A percentile compares a stretch with the other conserved stretches of the same genome.
Conservation (phyloP, 2,888 invertebrate genomes). For the Morinoia aosen region DNA sequence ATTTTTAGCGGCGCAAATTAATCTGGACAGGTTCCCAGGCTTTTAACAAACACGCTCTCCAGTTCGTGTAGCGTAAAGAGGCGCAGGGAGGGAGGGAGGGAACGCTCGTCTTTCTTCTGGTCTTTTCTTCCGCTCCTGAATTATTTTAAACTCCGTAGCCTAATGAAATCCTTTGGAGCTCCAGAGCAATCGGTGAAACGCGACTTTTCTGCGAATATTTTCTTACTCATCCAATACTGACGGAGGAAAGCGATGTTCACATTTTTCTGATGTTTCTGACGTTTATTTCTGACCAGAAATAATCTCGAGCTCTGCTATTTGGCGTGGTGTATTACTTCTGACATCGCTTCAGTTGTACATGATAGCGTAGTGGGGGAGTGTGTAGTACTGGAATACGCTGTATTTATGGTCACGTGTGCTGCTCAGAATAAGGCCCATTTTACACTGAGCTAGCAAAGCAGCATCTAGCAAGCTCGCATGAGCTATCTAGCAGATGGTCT, state of each 20-base stretch:
- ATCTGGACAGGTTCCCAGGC: background rate
- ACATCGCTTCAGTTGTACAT: background rate
- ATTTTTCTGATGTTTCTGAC: background rate
- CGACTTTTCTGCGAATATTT: background rate
- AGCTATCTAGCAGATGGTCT: too few species aligned
- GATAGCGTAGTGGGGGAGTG: background rate
- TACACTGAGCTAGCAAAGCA: too few species aligned
- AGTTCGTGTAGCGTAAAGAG: background rate
- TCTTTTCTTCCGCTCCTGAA: background rate
- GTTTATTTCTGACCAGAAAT: background rate
- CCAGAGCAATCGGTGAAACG: background rate
- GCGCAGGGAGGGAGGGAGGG: background rate
- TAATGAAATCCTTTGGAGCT: constrained; percentile 1
- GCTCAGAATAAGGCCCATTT: too few species aligned
- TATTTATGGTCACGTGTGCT: too few species aligned
- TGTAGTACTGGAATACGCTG: too few species aligned
- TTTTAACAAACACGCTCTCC: background rate
- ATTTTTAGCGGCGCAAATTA: constrained; percentile 5
- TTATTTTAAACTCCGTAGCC: background rate
- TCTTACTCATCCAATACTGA: background rate
- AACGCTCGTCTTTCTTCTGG: background rate
- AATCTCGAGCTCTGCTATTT: background rate
- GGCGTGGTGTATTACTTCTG: background rate
- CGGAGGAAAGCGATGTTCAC: background rate
- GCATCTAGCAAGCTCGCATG: too few species aligned